Percentiles rank a stretch among this genome's conserved stretches.
Conservation (phyloP, 1,140 invertebrate genomes). For the Aricia agestis region DNA sequence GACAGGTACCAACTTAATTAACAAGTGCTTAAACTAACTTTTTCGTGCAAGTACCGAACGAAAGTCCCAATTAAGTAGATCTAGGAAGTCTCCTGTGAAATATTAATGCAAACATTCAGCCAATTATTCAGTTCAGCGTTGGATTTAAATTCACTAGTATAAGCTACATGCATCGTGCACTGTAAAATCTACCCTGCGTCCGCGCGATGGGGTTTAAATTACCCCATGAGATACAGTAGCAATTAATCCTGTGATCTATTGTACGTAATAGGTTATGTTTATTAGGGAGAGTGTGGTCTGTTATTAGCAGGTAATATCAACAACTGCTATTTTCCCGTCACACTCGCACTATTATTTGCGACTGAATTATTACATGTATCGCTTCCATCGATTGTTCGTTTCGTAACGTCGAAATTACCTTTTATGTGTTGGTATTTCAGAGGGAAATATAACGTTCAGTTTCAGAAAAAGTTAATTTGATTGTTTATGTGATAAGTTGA, state of each 20-base stretch:
- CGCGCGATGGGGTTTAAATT: not conserved
- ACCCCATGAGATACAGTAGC: not conserved
- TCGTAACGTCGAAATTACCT: not conserved
- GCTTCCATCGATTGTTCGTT: not conserved
- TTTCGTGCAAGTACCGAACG: not conserved
- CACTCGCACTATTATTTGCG: not conserved
- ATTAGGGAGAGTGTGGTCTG: constrained; percentile 4
- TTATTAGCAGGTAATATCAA: constrained; percentile 9
- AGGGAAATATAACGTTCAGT: no score
- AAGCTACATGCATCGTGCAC: not conserved
- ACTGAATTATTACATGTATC: not conserved
- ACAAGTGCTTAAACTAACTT: not conserved
- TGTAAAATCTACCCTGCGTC: not conserved
- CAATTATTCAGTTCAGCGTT: constrained; percentile 10
- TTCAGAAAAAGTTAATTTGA: no score
- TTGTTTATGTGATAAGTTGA: no score
- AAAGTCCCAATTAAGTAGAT: constrained; percentile 2
- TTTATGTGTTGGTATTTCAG: not conserved
- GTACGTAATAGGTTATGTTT: constrained; percentile 16
- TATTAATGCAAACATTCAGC: constrained; percentile 11
- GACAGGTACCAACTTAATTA: not conserved
- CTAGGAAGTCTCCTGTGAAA: not conserved
- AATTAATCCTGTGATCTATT: constrained; percentile 13
- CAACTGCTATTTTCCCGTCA: constrained; percentile 3
- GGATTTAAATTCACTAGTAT: constrained; percentile 15